Percentiles rank a stretch among this genome's conserved stretches.
Evolutionary conservation across 2,888 invertebrate species (phyloP).

Genomic region (Chloroclysta siterata): DNA sequence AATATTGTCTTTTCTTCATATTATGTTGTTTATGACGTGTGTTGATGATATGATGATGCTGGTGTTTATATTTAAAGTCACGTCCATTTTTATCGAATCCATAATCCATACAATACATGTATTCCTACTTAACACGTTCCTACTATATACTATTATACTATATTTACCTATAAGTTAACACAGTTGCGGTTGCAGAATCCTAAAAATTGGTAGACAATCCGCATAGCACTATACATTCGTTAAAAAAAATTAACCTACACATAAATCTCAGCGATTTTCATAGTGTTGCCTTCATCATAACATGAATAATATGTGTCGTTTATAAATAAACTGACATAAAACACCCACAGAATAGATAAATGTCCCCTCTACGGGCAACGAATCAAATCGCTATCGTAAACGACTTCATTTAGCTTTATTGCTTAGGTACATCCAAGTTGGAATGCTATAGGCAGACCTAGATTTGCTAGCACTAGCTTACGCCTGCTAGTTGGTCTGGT

Average conservation of each 20-base stretch:
- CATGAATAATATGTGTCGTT: not conserved
- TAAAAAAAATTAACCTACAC: too few species aligned
- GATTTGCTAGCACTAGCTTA: constrained; percentile 22
- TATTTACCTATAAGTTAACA: too few species aligned
- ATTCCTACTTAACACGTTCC: too few species aligned
- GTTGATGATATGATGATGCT: not conserved
- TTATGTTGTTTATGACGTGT: not conserved
- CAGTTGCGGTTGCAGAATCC: too few species aligned
- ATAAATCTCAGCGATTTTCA: not conserved
- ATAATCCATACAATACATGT: too few species aligned
- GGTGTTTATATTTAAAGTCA: not conserved
- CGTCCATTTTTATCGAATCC: not conserved
- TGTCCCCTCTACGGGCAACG: constrained; percentile 21
- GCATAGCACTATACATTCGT: too few species aligned
- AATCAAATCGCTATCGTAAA: constrained; percentile 38
- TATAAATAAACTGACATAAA: constrained; percentile 7
- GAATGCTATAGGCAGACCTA: constrained; percentile 33
- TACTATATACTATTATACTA: too few species aligned
- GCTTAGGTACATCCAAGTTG: constrained; percentile 31
- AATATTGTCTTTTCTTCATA: not conserved
- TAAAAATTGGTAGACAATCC: too few species aligned
- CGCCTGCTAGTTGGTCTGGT: not conserved
- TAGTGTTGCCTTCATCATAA: not conserved
- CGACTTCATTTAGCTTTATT: constrained; percentile 41
- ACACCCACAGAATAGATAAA: constrained; percentile 25